Conservation (phyloP, 2,888 invertebrate species). For the Tolmerus cingulatus region DNA sequence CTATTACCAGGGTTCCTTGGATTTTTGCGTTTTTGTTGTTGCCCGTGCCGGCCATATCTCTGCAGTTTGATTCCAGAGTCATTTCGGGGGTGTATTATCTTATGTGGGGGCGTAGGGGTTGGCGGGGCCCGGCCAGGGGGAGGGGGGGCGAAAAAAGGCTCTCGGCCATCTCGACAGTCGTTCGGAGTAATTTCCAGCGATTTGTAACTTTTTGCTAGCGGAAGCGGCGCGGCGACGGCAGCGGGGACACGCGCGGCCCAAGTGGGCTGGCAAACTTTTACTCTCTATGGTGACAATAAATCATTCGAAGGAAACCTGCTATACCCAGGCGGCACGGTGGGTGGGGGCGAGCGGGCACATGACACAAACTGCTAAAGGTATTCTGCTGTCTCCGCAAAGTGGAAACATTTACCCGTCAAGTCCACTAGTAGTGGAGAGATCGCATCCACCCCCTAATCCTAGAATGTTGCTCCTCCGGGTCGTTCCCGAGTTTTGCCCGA, state of each 20-base stretch:
- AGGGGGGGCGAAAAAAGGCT: conserved; percentile 24
- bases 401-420: conserved; percentile 48
- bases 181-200: conserved; percentile 48
- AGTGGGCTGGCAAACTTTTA: conserved; percentile 45
- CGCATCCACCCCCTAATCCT: conserved; percentile 44
- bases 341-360: conserved; percentile 18
- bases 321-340: not conserved
- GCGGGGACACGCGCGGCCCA: not conserved
- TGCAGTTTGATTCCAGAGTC: conserved; percentile 31
- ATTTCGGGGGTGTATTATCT: conserved; percentile 34
- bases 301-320: conserved; percentile 46
- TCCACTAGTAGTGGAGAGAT: conserved; percentile 26
- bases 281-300: conserved; percentile 49
- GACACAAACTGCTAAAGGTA: conserved; percentile 47
- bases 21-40: conserved; percentile 13
- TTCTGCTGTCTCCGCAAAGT: conserved; percentile 49
- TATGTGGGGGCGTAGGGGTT: not conserved
- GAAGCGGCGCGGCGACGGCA: not conserved
- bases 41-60: not conserved
- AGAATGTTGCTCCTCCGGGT: not conserved
- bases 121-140: not conserved
- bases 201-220: conserved; percentile 46
- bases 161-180: conserved; percentile 45
- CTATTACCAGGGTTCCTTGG: conserved; percentile 29
- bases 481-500: not conserved